Base-by-base conservation (phyloP, 53 echinoderm and acorn worm species). In the Hippasteria phrygiana region DNA sequence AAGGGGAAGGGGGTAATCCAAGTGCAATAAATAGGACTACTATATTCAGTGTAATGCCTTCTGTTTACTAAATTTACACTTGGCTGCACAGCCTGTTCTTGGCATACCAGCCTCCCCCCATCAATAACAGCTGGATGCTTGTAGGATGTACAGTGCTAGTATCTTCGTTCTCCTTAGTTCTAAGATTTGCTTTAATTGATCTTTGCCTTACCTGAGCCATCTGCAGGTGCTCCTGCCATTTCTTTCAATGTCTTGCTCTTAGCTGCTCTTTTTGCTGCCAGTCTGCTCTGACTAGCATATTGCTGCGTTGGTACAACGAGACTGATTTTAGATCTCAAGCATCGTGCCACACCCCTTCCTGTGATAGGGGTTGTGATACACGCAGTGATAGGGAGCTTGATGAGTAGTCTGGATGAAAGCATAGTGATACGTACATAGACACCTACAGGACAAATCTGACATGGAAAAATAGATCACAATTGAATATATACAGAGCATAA, bases 281-380 rank as follows among this genome's bases (percentile, higher is more conserved):
- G 63, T 28, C 96, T 76, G 18, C 91, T 89, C 91, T 96, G 96
- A 36, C 50, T 89, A 17, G 96, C 93, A 90, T 96, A 96, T 43
- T 82, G 54, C 76, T 93, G 91, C 5, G 53, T 38, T 55, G 83
- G 59, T 35, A 89, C 70, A 55, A 80, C 16, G 12, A 76, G 4
- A 26, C 43, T 83, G 24, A 87, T 13, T 72, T 42, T 86, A 40
- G 82, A 39, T 82, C 53, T 43, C 73, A 83, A 24, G 28, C 82
- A 83, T 6, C 63, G 3, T 22, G 63, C 73, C 26, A 33, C 36
- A 26, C 66, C 80, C 36, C 46, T 73, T 9, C 17, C 18, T 2
- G 62, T 32, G 18, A 27, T 20, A 22, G 74, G 18, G 22, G 74
- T 48, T 22, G 77, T 29, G 40, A 77, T 47, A 41, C 77, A 77